Percentiles rank a stretch among this genome's conserved stretches.
phyloP scores from a whole-genome alignment of 2,888 invertebrate species.

The Aradus depressus region DNA sequence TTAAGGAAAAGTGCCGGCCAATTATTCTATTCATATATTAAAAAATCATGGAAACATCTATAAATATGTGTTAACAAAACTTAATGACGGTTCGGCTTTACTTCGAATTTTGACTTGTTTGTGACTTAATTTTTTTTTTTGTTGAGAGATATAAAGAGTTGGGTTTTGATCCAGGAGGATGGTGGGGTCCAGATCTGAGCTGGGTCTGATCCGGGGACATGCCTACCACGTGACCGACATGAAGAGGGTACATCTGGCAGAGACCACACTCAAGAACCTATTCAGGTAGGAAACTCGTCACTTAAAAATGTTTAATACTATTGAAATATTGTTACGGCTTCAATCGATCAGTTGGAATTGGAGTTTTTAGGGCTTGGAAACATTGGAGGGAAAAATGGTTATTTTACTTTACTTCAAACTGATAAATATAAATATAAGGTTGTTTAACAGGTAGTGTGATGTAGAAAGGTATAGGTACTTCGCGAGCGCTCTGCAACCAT shows the following conservation, averaged over 20 bases:
- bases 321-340: not conserved
- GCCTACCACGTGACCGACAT: slow-evolving; percentile 51
- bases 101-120: too few relatives aligned
- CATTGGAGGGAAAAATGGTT: not conserved
- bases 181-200: slow-evolving; percentile 36
- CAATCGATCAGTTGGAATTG: not conserved
- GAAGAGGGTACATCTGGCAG: slow-evolving; percentile 37
- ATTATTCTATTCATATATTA: too few relatives aligned
- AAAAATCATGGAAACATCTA: too few relatives aligned
- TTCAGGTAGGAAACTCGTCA: slow-evolving; percentile 33
- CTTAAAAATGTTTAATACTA: not conserved
- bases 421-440: slow-evolving; percentile 12
- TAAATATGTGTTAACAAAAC: too few relatives aligned
- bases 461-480: too few relatives aligned
- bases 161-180: slow-evolving; percentile 31
- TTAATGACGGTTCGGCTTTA: too few relatives aligned
- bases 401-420: slow-evolving; percentile 1
- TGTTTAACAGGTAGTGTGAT: not conserved
- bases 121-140: too few relatives aligned
- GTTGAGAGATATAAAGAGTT: too few relatives aligned
- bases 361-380: not conserved
- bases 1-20: too few relatives aligned
- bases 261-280: slow-evolving; percentile 33
- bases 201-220: slow-evolving; percentile 48
- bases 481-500: too few relatives aligned